These are phyloP conservation scores for Thaleichthys pacificus DNA, from an alignment of 2,797 vertebrate genomes.

Conservation along the genomic window DNA sequence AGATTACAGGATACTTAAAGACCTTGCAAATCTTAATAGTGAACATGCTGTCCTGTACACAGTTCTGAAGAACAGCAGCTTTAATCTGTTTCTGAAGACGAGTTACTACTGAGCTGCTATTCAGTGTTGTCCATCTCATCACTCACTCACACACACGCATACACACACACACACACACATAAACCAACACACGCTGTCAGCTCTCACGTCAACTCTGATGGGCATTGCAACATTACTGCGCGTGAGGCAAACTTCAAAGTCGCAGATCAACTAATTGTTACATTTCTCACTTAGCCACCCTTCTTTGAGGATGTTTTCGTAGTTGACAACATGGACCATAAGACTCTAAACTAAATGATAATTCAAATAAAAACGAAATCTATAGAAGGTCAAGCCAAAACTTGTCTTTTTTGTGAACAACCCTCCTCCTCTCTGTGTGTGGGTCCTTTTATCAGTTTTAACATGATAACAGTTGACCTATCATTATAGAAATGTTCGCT, in stretches of 20 bases:
- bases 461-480: constrained; percentile 13
- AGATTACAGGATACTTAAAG: constrained; percentile 68
- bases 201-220: constrained; percentile 20
- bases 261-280: neutral
- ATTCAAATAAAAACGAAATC: no score
- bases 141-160: neutral
- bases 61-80: constrained; percentile 25
- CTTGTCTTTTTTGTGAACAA: constrained; percentile 12
- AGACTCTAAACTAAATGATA: no score
- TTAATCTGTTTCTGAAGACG: constrained; percentile 33
- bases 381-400: no score
- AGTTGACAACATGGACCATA: no score
- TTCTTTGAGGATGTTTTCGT: no score
- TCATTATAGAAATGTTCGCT: constrained; percentile 30
- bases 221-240: constrained; percentile 35
- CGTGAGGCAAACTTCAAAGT: constrained; percentile 40
- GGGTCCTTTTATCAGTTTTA: neutral
- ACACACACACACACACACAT: neutral
- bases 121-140: constrained; percentile 3
- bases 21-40: neutral
- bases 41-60: constrained; percentile 19
- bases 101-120: constrained; percentile 27
- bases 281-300: no score
- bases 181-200: neutral
- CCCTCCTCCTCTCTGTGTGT: no score